These are phyloP conservation scores for Manis crassicaudata DNA, from an alignment of 2,797 vertebrate species.

Conservation along the genomic window DNA sequence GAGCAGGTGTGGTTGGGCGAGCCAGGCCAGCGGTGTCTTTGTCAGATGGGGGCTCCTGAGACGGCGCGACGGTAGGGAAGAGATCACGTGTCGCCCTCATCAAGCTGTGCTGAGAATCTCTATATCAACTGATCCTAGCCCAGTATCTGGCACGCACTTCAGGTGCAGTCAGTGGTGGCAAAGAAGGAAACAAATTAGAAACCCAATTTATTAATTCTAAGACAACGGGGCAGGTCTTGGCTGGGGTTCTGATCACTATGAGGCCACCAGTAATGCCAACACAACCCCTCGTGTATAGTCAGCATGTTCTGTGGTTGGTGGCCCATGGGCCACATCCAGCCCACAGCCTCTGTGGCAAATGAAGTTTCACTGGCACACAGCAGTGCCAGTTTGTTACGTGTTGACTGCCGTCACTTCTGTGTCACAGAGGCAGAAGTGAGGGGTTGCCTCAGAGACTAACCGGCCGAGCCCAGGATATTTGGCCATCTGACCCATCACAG, in stretches of 20 bases:
- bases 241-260: rapidly evolving
- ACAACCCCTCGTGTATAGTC: rapidly evolving
- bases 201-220: rapidly evolving
- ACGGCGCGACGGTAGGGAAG: rapidly evolving
- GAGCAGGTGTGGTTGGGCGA: rapidly evolving
- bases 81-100: rapidly evolving
- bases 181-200: too few species aligned
- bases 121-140: too few species aligned
- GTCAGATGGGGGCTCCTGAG: too few species aligned
- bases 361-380: neutral
- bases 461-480: rapidly evolving
- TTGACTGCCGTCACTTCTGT: neutral
- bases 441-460: neutral
- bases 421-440: neutral
- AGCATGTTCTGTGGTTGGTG: rapidly evolving
- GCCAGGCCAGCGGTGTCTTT: rapidly evolving
- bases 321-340: rapidly evolving
- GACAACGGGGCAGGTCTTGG: rapidly evolving
- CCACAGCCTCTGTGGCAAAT: neutral
- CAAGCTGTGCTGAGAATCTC: neutral
- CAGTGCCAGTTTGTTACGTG: rapidly evolving
- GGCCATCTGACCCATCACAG: neutral
- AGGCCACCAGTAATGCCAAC: rapidly evolving
- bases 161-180: rapidly evolving
- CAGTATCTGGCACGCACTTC: rapidly evolving